Conservation (phyloP, 2,113 vertebrate genomes). For the Mastomys natalensis region DNA sequence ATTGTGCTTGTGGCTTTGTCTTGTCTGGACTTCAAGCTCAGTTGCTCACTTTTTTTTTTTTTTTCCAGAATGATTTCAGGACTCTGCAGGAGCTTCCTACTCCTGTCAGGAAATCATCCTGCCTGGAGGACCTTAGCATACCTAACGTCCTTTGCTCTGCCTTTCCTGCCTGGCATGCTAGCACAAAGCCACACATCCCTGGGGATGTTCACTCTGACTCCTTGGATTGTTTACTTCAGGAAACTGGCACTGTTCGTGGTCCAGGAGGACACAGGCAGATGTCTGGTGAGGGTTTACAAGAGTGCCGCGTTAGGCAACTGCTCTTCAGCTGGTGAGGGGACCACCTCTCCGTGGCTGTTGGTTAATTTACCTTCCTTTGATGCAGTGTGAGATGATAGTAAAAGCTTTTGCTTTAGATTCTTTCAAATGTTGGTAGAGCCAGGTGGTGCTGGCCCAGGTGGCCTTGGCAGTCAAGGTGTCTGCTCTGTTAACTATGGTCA, state of each 20-base stretch:
- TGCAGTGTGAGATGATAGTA: not conserved
- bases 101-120: slow-evolving; percentile 26
- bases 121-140: not conserved
- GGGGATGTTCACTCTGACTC: not conserved
- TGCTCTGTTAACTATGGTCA: not conserved
- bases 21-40: slow-evolving; percentile 52
- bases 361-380: not conserved
- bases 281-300: not conserved
- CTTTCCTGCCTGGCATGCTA: not conserved
- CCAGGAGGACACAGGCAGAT: not conserved
- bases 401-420: not conserved
- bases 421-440: not conserved
- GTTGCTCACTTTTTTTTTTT: not conserved
- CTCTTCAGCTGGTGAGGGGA: not conserved
- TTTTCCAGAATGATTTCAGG: slow-evolving; percentile 41
- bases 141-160: not conserved
- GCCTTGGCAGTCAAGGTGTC: not conserved
- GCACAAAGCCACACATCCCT: not conserved
- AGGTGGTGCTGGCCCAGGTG: not conserved
- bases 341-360: not conserved
- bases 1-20: not conserved
- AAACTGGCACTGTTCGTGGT: not conserved
- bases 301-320: no score
- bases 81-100: not conserved
- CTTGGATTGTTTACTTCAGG: not conserved